A percentile compares a stretch with the other conserved stretches of the same genome.
Conservation (phyloP, 2,888 invertebrate genomes). For the Ischnus inquisitorius region DNA sequence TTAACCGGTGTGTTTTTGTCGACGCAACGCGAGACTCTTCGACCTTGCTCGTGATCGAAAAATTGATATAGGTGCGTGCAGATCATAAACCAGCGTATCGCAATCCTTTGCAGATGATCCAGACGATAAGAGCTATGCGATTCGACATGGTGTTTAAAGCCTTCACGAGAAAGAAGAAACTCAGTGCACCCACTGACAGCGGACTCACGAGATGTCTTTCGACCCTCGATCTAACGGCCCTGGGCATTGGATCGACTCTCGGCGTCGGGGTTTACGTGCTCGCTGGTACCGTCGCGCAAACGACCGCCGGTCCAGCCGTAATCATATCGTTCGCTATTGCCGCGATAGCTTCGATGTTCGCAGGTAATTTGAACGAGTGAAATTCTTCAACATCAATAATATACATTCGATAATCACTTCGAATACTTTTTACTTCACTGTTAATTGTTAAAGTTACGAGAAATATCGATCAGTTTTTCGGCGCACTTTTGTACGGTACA, state of each 20-base stretch:
- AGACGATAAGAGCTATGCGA: constrained; percentile 71
- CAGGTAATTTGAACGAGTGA: constrained; percentile 88
- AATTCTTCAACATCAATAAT: not conserved
- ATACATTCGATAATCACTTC: not conserved
- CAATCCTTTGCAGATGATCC: constrained; percentile 68
- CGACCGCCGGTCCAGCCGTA: constrained; percentile 94
- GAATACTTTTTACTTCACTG: not conserved
- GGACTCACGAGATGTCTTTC: constrained; percentile 90
- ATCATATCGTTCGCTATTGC: constrained; percentile 95
- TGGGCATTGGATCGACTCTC: constrained; percentile 93
- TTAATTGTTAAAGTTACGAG: too few species aligned
- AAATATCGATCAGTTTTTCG: too few species aligned
- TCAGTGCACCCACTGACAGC: constrained; percentile 71
- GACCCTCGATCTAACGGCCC: constrained; percentile 93
- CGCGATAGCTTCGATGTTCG: constrained; percentile 95
- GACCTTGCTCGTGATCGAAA: not conserved
- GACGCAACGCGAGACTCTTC: not conserved
- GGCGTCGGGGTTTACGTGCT: constrained; percentile 97
- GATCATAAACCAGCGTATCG: not conserved
- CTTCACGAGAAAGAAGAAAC: constrained; percentile 78
- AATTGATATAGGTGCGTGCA: not conserved
- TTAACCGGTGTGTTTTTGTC: not conserved
- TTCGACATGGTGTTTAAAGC: constrained; percentile 69
- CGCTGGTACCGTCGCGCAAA: constrained; percentile 93
- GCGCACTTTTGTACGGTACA: too few species aligned